Conservation (phyloP, 2,113 vertebrate species). For the Sminthopsis crassicaudata region DNA sequence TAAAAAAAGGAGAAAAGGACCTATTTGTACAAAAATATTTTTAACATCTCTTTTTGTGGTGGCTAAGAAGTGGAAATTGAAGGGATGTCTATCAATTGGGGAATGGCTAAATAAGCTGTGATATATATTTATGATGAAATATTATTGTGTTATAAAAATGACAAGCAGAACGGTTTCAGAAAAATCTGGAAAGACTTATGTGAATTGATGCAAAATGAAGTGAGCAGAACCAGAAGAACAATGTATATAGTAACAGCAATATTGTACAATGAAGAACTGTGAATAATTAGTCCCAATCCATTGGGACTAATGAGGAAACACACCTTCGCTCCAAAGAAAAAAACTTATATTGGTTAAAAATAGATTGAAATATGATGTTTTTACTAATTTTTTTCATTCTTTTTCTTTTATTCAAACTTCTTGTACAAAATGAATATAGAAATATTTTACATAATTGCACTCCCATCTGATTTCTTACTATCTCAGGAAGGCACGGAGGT, state of each 20-base stretch:
- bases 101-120: neutral
- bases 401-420: neutral
- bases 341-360: neutral
- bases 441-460: neutral
- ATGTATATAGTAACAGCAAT: neutral
- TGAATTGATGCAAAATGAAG: neutral
- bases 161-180: neutral
- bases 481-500: too few species aligned
- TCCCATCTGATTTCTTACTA: neutral
- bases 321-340: neutral
- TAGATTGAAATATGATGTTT: neutral
- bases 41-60: neutral
- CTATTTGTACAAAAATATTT: neutral
- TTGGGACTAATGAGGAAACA: neutral
- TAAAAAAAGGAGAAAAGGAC: neutral
- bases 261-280: neutral
- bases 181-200: neutral
- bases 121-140: neutral
- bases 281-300: neutral
- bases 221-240: neutral
- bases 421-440: neutral
- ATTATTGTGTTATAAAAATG: neutral
- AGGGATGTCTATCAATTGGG: neutral
- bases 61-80: neutral
- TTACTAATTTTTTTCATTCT: neutral